A percentile compares a stretch with the other conserved stretches of the same genome.
Conservation (phyloP, 1,140 invertebrate species). For the Cherax destructor region DNA sequence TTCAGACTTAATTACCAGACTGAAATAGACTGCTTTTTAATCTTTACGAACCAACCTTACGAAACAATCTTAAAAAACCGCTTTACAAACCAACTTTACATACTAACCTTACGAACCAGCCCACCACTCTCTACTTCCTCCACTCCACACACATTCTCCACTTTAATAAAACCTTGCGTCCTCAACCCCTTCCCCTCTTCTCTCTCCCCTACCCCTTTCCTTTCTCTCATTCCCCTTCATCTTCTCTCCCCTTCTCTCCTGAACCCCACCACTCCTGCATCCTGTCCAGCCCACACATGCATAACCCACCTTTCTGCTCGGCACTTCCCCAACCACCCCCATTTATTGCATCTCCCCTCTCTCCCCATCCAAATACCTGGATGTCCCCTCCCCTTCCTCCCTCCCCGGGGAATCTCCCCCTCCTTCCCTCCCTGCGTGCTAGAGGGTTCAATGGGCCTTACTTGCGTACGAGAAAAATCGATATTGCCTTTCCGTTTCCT, state of each 20-base stretch:
- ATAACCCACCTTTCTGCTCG: neutral
- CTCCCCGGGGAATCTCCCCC: too few species aligned
- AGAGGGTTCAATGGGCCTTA: neutral
- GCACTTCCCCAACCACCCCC: neutral
- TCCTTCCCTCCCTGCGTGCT: neutral
- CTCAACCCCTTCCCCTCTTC: too few species aligned
- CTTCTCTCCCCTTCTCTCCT: neutral
- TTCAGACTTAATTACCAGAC: too few species aligned
- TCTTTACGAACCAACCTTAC: too few species aligned
- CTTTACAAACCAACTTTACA: too few species aligned
- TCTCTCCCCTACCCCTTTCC: neutral
- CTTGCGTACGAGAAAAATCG: neutral
- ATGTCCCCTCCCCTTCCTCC: too few species aligned
- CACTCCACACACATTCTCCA: too few species aligned
- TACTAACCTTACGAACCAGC: too few species aligned
- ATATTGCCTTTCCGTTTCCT: neutral
- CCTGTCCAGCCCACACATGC: neutral
- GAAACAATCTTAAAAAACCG: too few species aligned
- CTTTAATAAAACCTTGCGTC: too few species aligned
- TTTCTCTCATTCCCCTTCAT: neutral
- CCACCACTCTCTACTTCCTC: too few species aligned
- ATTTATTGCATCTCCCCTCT: neutral
- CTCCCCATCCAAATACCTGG: neutral
- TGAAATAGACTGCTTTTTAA: too few species aligned
- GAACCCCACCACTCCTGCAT: neutral